Evolutionary conservation across 2,113 vertebrate genomes (phyloP).

Genomic region (Lagopus leucura): DNA sequence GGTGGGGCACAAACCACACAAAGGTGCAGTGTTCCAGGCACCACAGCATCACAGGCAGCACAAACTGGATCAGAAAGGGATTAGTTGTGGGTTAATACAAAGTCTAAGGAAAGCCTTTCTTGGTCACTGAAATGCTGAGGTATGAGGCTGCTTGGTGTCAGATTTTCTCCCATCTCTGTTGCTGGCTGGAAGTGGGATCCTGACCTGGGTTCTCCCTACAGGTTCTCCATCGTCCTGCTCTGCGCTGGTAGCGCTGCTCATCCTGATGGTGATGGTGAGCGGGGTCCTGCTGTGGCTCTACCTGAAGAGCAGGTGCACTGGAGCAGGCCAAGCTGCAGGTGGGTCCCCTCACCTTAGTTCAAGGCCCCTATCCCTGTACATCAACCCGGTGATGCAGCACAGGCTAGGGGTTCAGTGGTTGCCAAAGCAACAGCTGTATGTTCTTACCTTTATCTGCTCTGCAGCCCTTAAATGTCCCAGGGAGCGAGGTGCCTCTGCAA

Average conservation of each 20-base stretch:
- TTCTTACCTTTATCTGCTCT: not conserved
- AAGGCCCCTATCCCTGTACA: too few species aligned
- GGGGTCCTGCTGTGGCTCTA: conserved; percentile 17
- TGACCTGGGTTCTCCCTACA: fast-evolving
- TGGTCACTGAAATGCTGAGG: too few species aligned
- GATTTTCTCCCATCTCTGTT: not conserved
- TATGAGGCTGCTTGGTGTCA: fast-evolving
- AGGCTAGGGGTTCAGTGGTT: too few species aligned
- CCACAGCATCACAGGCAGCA: not conserved
- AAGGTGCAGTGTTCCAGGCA: not conserved
- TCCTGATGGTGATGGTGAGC: not conserved
- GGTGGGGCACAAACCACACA: not conserved
- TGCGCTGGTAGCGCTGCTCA: not conserved
- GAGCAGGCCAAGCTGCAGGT: not conserved
- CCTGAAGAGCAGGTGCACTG: not conserved
- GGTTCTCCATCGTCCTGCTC: not conserved
- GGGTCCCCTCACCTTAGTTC: fast-evolving
- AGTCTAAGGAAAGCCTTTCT: not conserved
- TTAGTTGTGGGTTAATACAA: not conserved
- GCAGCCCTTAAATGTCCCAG: not conserved
- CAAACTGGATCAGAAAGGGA: not conserved
- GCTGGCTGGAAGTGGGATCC: not conserved
- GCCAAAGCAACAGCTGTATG: fast-evolving
- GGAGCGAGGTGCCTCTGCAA: fast-evolving
- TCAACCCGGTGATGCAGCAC: not conserved